Evolutionary conservation across 2,797 vertebrate species (phyloP).

Genomic region (Pyrocephalus nanus): DNA sequence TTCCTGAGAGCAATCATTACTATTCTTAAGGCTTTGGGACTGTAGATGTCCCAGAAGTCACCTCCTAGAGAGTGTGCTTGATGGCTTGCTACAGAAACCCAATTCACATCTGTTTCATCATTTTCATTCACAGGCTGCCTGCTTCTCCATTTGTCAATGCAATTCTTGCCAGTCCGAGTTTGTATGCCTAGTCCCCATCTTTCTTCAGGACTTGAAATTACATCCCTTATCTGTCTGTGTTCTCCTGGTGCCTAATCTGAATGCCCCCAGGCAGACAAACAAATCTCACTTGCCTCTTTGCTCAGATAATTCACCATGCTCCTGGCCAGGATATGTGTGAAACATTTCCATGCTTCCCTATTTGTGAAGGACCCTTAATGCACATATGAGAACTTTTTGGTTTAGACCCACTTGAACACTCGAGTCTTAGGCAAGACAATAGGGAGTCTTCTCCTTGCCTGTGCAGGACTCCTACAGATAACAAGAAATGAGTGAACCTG

Average conservation of each 20-base stretch:
- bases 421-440: not conserved
- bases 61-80: not conserved
- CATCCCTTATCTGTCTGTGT: not conserved
- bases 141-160: fast-evolving
- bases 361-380: not conserved
- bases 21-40: not conserved
- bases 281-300: not conserved
- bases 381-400: not conserved
- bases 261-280: not conserved
- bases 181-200: not conserved
- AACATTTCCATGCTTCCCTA: not conserved
- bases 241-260: not conserved
- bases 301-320: not conserved
- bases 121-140: not conserved
- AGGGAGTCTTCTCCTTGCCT: not conserved
- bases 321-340: not conserved
- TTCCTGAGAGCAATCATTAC: not conserved
- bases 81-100: not conserved
- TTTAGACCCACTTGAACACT: fast-evolving
- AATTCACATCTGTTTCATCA: not conserved
- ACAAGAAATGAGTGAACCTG: not conserved
- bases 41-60: not conserved
- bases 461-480: not conserved
- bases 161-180: not conserved
- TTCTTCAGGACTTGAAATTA: not conserved